phyloP scores from a whole-genome alignment of 2,888 invertebrate genomes.

The Lottia scabra region DNA sequence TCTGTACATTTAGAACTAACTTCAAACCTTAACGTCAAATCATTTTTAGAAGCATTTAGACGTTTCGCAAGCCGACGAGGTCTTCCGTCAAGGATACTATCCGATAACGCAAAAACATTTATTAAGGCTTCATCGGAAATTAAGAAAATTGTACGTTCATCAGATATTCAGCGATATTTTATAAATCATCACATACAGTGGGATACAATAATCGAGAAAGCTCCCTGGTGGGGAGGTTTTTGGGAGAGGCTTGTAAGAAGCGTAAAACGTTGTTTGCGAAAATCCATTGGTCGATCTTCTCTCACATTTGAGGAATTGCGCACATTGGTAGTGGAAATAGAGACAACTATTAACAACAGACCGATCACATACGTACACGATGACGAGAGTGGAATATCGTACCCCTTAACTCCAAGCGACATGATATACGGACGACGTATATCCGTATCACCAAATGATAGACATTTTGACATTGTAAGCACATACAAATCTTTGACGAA shows the following conservation, averaged over 20 bases:
- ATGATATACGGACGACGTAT: not conserved
- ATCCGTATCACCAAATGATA: not conserved
- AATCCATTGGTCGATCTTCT: not conserved
- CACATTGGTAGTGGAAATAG: not conserved
- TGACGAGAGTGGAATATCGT: not conserved
- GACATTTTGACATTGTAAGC: not conserved
- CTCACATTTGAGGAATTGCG: not conserved
- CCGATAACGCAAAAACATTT: not conserved
- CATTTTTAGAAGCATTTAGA: constrained; percentile 33
- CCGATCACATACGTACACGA: not conserved
- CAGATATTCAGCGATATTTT: too few relatives aligned
- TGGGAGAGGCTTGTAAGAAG: too few relatives aligned
- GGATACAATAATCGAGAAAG: too few relatives aligned
- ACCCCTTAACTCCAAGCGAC: not conserved
- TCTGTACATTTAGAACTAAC: constrained; percentile 34
- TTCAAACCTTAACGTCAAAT: constrained; percentile 26
- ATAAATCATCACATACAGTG: too few relatives aligned
- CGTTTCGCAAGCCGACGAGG: constrained; percentile 14
- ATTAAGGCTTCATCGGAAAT: not conserved
- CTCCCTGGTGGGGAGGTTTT: too few relatives aligned
- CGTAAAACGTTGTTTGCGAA: not conserved
- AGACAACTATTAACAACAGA: not conserved
- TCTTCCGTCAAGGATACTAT: not conserved
- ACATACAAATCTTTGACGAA: not conserved
- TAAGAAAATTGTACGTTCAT: too few relatives aligned